Evolutionary conservation across 2,113 vertebrate species (phyloP), one percentile per base, ranked within the genome.

Genomic region (Paralichthys olivaceus): DNA sequence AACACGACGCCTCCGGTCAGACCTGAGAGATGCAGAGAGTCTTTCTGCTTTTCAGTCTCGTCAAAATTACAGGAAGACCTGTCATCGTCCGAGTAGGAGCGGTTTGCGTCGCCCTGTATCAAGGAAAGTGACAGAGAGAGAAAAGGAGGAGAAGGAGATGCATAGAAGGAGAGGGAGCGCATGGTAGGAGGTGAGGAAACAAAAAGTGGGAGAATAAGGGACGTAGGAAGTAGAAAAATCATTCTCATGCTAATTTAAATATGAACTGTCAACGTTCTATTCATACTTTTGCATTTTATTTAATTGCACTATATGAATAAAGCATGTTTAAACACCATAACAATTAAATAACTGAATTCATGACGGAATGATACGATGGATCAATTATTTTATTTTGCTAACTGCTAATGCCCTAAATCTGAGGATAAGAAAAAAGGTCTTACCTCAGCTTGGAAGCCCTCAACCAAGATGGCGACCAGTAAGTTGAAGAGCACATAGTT

Each of bases 401-500:
- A 53, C 20, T 23, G 51, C 37, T 40, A 4, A 40, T 53, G 17
- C 20, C 49, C 37, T 40, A 13, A 40, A 40, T 40, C 37, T 40
- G 37, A 40, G 37, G 12, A 40, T 13, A 8, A 51, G 11, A 51
- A 17, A 20, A 51, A 55, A 55, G 12, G 53, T n/a, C 83, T 76
- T 60, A 99, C 98, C 96, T 99, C 98, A 1, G 98, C 98, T 92
- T 99, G 98, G 88, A 99, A 99, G 56, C 98, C 98, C 85, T 99
- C 98, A 47, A 99, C 98, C 22, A 99, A 90, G 92, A 99, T 99
- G 83, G 98, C 98, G 69, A 99, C 98, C 72, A 99, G 91, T 59
- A 99, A 93, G 91, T 99, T 99, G 89, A 99, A 99, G 81, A 99
- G 96, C 64, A 99, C 98, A 0, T 99, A 99, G 93, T 99, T 99